phyloP scores from a whole-genome alignment of 2,113 vertebrate species.

The Helogale parvula region DNA sequence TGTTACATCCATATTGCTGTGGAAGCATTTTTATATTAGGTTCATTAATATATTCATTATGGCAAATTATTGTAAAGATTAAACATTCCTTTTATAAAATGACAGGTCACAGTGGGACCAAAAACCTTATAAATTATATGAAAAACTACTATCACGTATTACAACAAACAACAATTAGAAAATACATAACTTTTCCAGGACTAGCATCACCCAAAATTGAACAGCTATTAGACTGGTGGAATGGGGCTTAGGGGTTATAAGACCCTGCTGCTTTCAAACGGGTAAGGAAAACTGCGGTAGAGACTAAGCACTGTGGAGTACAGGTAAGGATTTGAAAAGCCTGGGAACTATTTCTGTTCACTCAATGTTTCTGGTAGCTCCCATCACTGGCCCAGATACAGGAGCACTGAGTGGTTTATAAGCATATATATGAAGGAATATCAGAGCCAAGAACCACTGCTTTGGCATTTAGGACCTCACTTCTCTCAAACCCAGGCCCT shows the following conservation, averaged over 20 bases:
- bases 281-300: slow-evolving; percentile 20
- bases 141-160: neutral
- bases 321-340: neutral
- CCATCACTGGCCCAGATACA: neutral
- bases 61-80: neutral
- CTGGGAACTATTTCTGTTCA: neutral
- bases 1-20: neutral
- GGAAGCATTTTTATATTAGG: neutral
- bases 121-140: neutral
- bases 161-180: neutral
- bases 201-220: neutral
- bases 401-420: neutral
- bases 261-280: neutral
- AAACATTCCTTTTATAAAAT: neutral
- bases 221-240: neutral
- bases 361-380: neutral
- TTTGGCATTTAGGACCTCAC: neutral
- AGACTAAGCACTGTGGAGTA: neutral
- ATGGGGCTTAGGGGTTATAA: neutral
- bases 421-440: neutral
- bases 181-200: neutral
- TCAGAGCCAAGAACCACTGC: neutral
- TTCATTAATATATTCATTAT: neutral
- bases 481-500: neutral
- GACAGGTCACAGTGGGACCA: neutral